These are phyloP conservation scores for Crenuchus spilurus DNA, from an alignment of 2,797 vertebrate species.

Conservation along the genomic window DNA sequence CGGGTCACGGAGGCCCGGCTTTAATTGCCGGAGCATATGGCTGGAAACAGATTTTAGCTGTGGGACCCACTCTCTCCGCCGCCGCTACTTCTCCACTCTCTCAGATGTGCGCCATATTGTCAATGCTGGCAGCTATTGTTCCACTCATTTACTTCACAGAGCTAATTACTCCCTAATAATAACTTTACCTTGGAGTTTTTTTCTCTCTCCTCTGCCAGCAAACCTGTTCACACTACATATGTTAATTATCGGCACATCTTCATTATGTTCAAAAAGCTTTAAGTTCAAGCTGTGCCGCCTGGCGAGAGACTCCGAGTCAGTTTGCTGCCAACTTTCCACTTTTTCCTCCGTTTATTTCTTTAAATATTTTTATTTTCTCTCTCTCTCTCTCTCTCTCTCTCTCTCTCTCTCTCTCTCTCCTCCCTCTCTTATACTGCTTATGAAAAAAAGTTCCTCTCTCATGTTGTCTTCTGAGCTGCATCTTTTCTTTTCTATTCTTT, in stretches of 20 bases:
- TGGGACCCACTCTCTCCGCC: constrained; percentile 95
- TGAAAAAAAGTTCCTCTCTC: constrained; percentile 25
- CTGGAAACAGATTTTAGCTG: constrained; percentile 97
- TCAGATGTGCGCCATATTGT: constrained; percentile 99
- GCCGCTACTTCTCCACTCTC: constrained; percentile 86
- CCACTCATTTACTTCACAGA: constrained; percentile 99
- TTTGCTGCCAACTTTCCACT: constrained; percentile 94
- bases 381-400: constrained; percentile 33
- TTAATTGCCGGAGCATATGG: constrained; percentile 99
- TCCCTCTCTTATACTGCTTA: too few relatives aligned
- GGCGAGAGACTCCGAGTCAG: constrained; percentile 87
- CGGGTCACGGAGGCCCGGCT: constrained; percentile 94
- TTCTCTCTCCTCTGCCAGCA: constrained; percentile 93
- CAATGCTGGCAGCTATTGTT: constrained; percentile 99
- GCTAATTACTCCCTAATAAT: constrained; percentile 99
- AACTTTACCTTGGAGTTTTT: constrained; percentile 99
- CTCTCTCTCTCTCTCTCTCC: constrained; percentile 49
- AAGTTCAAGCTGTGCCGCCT: constrained; percentile 99
- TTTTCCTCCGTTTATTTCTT: constrained; percentile 71
- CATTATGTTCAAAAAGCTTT: constrained; percentile 99
- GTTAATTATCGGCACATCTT: constrained; percentile 99
- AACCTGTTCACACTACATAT: constrained; percentile 99
- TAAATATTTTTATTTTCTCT: constrained; percentile 45
- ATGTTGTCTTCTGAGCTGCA: constrained; percentile 21
- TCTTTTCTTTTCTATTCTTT: neutral